Conservation (phyloP, 2,888 invertebrate species). For the Leucophenga maculata region DNA sequence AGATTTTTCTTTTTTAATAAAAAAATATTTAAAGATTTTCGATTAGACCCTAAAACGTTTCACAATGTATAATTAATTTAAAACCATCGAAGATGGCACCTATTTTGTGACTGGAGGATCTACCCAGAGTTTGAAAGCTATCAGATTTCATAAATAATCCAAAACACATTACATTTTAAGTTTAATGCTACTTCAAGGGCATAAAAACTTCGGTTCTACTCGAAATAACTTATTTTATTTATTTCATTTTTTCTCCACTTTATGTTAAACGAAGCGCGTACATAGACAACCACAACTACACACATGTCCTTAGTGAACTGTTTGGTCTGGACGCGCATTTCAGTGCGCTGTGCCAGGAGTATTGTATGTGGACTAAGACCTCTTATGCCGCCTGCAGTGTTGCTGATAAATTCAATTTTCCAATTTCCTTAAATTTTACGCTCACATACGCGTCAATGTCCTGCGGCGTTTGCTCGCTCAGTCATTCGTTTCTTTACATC, state of each 20-base stretch:
- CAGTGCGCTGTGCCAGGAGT: not conserved
- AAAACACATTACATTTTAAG: no score
- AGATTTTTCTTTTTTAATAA: no score
- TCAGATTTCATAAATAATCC: no score
- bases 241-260: not conserved
- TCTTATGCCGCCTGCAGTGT: conserved; percentile 14
- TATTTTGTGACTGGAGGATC: no score
- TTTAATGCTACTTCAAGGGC: no score
- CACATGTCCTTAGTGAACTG: conserved; percentile 8
- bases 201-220: not conserved
- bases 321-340: not conserved
- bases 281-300: not conserved
- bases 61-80: no score
- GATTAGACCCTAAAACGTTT: no score
- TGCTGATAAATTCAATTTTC: conserved; percentile 58
- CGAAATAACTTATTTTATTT: not conserved
- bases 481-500: not conserved
- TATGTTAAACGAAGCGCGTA: conserved; percentile 49
- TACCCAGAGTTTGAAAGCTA: no score
- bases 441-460: conserved; percentile 51
- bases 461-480: no score
- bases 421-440: conserved; percentile 65
- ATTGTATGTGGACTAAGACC: not conserved
- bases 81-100: no score
- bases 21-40: no score